phyloP scores from a whole-genome alignment of 2,797 vertebrate genomes.

The Pogonophryne albipinna region DNA sequence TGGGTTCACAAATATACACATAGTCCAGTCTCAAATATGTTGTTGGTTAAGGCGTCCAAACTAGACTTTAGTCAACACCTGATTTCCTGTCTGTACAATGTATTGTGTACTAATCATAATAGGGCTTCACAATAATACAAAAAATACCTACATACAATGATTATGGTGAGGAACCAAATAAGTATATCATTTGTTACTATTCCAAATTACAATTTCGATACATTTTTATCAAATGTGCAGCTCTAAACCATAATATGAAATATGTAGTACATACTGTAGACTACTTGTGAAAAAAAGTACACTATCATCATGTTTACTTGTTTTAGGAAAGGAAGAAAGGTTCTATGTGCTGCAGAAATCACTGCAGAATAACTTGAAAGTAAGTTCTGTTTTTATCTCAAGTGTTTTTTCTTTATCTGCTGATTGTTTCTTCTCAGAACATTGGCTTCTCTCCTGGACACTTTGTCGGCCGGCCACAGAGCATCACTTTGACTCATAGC shows the following conservation, averaged over 20 bases:
- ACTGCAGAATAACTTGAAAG: neutral
- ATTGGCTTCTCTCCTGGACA: constrained; percentile 3
- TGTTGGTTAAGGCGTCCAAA: too few relatives aligned
- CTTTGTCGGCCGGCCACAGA: constrained; percentile 19
- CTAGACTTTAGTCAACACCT: neutral
- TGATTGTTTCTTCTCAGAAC: constrained; percentile 5
- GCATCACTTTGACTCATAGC: constrained; percentile 47
- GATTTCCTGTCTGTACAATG: neutral
- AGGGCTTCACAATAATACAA: too few relatives aligned
- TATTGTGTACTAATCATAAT: too few relatives aligned
- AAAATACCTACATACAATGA: too few relatives aligned
- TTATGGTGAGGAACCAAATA: too few relatives aligned
- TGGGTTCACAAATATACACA: neutral
- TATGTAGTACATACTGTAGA: constrained; percentile 9
- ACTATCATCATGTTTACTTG: constrained; percentile 13
- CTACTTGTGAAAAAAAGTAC: constrained; percentile 36
- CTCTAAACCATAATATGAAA: neutral
- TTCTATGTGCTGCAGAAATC: constrained; percentile 8
- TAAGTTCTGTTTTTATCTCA: constrained; percentile 14
- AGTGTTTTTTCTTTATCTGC: constrained; percentile 13
- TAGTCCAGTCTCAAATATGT: neutral
- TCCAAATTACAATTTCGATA: too few relatives aligned
- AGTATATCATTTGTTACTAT: too few relatives aligned
- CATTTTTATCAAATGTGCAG: too few relatives aligned
- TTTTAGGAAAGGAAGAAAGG: neutral